Evolutionary conservation across 2,113 vertebrate species (phyloP), one percentile per base, ranked within the genome.

Genomic region (Pteruthius melanotis): DNA sequence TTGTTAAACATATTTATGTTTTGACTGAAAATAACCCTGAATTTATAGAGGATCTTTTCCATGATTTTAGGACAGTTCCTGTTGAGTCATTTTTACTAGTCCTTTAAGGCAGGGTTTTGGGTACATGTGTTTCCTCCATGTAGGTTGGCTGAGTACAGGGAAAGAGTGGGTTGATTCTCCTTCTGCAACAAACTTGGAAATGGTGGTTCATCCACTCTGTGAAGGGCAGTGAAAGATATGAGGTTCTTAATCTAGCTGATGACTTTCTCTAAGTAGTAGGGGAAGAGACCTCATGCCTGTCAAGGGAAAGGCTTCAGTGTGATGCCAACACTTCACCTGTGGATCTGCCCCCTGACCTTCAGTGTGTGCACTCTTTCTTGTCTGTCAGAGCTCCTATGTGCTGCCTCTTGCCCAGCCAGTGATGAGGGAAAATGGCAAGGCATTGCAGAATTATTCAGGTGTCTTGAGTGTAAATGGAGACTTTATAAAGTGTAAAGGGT

Each of bases 151-250:
- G 31, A 63, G 3, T 50, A 17, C 12, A 65, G 57, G 74, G 64
- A 47, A 65, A 39, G 64, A 66, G 11, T 8, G 3, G 15, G 17
- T 47, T 64, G 27, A 47, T 81, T 83, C 35, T 80, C 18, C 24
- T 61, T 47, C 47, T 83, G 33, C 27, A 30, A 0, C 47, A 14
- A 72, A 17, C 20, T 72, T 54, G 13, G 22, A 47, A 49, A 33
- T 22, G 37, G 23, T 64, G 27, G 10, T 56, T 78, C 22, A n/a
- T 66, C n/a, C 66, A 53, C 31, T 30, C 23, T 65, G 11, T 11
- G 35, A 15, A 63, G 39, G 53, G 24, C 31, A 2, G 23, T 31
- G n/a, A 39, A 83, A 40, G 17, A 37, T 22, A 10, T 0, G 1
- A 42, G 53, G 12, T 26, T 77, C 11, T 40, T 72, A 42, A 39